Conservation (phyloP, 2,797 vertebrate species). For the Dipus sagitta region DNA sequence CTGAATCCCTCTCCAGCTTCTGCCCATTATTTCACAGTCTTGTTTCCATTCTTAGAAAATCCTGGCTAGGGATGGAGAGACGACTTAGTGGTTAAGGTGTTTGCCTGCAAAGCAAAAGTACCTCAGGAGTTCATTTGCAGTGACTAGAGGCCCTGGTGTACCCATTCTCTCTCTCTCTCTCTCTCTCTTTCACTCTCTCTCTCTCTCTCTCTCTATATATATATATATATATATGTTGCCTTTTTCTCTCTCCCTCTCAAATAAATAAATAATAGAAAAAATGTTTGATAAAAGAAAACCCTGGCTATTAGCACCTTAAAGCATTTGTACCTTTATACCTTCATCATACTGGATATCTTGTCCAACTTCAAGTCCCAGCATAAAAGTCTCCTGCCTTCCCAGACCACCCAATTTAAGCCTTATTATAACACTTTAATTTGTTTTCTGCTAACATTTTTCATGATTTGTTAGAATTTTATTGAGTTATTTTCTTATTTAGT, state of each 20-base stretch:
- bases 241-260: too few species aligned
- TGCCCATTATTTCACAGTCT: background rate
- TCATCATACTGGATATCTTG: background rate
- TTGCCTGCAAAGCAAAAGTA: background rate
- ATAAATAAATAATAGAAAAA: too few species aligned
- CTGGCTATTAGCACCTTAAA: background rate
- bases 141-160: too few species aligned
- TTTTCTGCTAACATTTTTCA: background rate
- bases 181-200: too few species aligned
- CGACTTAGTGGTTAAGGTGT: background rate
- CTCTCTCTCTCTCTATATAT: too few species aligned
- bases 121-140: too few species aligned
- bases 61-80: background rate
- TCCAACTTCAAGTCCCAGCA: background rate
- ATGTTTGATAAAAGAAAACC: background rate
- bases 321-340: background rate
- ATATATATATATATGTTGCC: too few species aligned
- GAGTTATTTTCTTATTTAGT: background rate
- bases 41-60: background rate
- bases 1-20: background rate
- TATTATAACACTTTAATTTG: background rate
- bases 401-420: background rate
- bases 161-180: too few species aligned
- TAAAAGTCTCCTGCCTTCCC: background rate
- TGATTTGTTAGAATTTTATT: background rate